A percentile compares a stretch with the other conserved stretches of the same genome.
These are phyloP conservation scores for Saxidomus purpurata DNA, from an alignment of 1,140 invertebrate species.

Conservation along the genomic window DNA sequence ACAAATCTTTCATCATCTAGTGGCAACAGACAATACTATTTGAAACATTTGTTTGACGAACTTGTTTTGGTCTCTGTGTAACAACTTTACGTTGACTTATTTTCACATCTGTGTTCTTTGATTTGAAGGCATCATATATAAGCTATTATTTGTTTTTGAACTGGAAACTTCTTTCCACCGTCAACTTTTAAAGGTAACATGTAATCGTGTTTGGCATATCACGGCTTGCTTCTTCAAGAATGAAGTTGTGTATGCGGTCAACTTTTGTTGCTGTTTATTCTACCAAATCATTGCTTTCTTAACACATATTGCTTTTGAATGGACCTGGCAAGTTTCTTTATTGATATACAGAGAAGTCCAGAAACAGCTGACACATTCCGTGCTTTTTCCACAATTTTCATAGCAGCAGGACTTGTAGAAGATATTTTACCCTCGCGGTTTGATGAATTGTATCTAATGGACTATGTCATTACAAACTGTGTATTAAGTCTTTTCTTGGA, in stretches of 20 bases:
- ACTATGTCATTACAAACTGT: too few species aligned
- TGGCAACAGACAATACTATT: background rate
- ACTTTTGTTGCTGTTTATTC: background rate
- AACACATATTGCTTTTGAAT: background rate
- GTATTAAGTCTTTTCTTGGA: too few species aligned
- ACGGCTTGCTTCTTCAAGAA: background rate
- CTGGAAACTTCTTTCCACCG: background rate
- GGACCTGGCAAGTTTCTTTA: background rate
- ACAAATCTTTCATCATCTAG: background rate
- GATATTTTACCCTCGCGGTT: background rate
- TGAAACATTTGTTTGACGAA: background rate
- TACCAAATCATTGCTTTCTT: background rate
- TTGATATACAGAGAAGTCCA: background rate
- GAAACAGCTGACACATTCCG: background rate
- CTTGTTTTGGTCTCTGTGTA: background rate
- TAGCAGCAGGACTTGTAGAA: background rate
- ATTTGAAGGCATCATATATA: background rate
- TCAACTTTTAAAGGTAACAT: background rate
- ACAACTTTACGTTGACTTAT: constrained; percentile 1
- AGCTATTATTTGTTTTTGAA: constrained; percentile 10
- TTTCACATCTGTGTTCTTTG: background rate
- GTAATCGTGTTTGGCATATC: constrained; percentile 7
- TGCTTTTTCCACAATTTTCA: background rate
- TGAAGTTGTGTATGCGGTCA: background rate
- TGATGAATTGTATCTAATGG: too few species aligned